Base-by-base conservation (phyloP, 2,888 invertebrate species). In the Apomyelois bistriatella region DNA sequence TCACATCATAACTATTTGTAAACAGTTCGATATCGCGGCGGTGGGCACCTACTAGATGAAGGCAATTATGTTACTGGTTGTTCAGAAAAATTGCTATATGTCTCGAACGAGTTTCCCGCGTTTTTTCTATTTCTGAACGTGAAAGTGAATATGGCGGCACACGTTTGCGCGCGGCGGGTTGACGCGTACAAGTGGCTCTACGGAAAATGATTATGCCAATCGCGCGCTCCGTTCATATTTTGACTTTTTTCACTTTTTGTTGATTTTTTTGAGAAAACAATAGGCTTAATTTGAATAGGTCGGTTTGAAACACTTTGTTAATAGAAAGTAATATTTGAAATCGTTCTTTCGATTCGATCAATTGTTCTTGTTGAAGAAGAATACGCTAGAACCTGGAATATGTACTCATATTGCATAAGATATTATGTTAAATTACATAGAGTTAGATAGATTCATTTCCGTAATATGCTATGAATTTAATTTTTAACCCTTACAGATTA, bases 101-200 rank as follows among this genome's bases (percentile, higher is more conserved):
- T 77, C 71, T 72, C 65, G 66, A 59, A 60, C 57, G 65, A 67
- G 66, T 70, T 79, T 80, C 73, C 76, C 85, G 80, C 77, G 78
- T 58, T 70, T 74, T 75, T 74, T 76, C 75, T 71, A 70, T 68
- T 67, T 66, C 60, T 64, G 64, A 73, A 73, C 74, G 82, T 82
- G 87, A 89, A 88, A 86, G 86, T 86, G 74, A 65, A 59, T 62
- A 61, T 64, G 63, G 62, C 58, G 56, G 70, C 65, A 74, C 75
- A 82, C 89, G 89, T 87, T 82, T 57, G 78, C 74, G 68, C 82
- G 75, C 82, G 70, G 61, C 75, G 72, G 64, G 68, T 62, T 63
- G 62, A 63, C 70, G 76, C 77, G 72, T 67, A 65, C 72, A 70
- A 88, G 76, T 88, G 85, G 60, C 71, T 52, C 32, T 17, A 16